A percentile compares a stretch with the other conserved stretches of the same genome.
Conservation (phyloP, 53 echinoderm and acorn worm species). For the Zoroaster sp. region DNA sequence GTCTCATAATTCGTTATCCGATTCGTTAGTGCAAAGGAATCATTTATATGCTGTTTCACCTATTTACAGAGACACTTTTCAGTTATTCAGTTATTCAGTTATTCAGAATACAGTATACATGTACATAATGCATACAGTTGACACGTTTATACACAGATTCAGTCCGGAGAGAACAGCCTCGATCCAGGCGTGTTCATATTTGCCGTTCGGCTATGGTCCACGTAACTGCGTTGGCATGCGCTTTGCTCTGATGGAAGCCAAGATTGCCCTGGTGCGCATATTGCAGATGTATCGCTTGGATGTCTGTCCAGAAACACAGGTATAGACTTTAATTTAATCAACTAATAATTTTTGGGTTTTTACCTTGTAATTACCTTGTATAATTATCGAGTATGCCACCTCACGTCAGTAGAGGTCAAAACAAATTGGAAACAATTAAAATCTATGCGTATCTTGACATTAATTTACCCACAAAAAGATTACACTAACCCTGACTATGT, state of each 20-base stretch:
- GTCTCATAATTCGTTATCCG: too few species aligned
- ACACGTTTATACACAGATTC: slow-evolving; percentile 2
- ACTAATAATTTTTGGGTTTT: too few species aligned
- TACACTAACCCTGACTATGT: not conserved
- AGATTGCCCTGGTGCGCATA: slow-evolving; percentile 39
- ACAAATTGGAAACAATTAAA: too few species aligned
- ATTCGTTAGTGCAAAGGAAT: too few species aligned
- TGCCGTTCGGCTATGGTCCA: slow-evolving; percentile 26
- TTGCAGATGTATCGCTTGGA: not conserved
- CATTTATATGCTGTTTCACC: too few species aligned
- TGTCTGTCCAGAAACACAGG: slow-evolving; percentile 2
- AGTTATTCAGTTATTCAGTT: too few species aligned
- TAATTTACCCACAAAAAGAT: not conserved
- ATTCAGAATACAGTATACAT: too few species aligned
- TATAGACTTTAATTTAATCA: too few species aligned
- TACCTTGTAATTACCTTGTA: too few species aligned
- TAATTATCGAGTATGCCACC: not conserved
- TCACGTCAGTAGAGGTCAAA: too few species aligned
- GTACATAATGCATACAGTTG: too few species aligned
- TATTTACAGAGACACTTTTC: too few species aligned
- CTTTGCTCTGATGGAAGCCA: slow-evolving; percentile 19
- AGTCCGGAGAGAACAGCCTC: slow-evolving; percentile 1
- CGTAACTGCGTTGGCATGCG: slow-evolving; percentile 42
- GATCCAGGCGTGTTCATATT: not conserved
- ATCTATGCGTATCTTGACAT: not conserved